Evolutionary conservation across 35 echinoderm and acorn worm species (phyloP).

Genomic region (Apostichopus parvimensis): DNA sequence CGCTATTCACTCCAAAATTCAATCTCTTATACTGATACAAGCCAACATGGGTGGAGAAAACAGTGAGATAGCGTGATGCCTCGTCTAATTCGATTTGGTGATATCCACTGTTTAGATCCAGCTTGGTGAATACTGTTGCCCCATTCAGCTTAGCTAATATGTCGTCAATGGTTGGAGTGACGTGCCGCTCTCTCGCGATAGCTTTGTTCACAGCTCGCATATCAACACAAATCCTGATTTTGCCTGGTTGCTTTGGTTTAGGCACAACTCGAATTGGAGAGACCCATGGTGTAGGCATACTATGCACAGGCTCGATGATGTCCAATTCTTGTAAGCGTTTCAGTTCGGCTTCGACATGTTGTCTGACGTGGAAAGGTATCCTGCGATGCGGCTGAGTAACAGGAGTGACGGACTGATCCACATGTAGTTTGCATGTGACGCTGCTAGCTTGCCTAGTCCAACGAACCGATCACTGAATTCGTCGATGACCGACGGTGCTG

Average conservation of each 20-base stretch:
- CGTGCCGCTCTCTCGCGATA: too few relatives aligned
- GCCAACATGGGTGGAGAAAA: background rate
- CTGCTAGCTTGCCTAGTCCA: too few relatives aligned
- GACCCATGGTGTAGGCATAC: conserved; percentile 79
- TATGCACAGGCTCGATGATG: conserved; percentile 54
- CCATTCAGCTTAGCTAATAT: conserved; percentile 66
- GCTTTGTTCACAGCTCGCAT: conserved; percentile 19
- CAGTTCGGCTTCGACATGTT: too few relatives aligned
- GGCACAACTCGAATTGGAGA: conserved; percentile 77
- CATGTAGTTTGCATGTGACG: too few relatives aligned
- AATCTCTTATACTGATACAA: too few relatives aligned
- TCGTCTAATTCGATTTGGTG: conserved; percentile 78
- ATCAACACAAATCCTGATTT: conserved; percentile 47
- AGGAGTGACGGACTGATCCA: too few relatives aligned
- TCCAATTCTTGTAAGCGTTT: too few relatives aligned
- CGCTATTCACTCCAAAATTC: background rate
- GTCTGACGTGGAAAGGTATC: too few relatives aligned
- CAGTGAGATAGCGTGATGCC: conserved; percentile 30
- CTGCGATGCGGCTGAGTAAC: too few relatives aligned
- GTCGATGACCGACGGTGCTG: too few relatives aligned
- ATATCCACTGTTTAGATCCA: conserved; percentile 59
- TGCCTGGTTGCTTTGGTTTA: conserved; percentile 65
- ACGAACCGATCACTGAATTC: too few relatives aligned
- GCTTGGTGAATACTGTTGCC: conserved; percentile 61
- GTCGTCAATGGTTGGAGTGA: too few relatives aligned